Percentiles rank a stretch among this genome's conserved stretches.
phyloP scores from a whole-genome alignment of 1,140 invertebrate genomes.

The Drosophila carrolli region DNA sequence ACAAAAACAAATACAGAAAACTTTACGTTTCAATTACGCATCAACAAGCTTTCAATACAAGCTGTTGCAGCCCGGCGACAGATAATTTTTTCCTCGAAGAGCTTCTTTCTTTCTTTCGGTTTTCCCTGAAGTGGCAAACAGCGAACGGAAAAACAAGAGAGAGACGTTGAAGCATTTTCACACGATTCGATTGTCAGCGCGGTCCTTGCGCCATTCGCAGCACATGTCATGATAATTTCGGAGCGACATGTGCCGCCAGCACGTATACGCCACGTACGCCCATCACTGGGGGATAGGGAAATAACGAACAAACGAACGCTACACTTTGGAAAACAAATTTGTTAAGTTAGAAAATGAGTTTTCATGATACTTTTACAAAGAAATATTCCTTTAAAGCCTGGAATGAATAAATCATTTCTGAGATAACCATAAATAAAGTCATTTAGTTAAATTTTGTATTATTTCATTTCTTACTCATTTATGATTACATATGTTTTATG shows the following conservation, averaged over 20 bases:
- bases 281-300: slow-evolving; percentile 16
- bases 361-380: too few species aligned
- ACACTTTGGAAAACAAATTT: not conserved
- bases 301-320: not conserved
- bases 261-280: slow-evolving; percentile 58
- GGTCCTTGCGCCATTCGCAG: slow-evolving; percentile 44
- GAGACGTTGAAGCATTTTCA: slow-evolving; percentile 54
- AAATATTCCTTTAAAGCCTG: too few species aligned
- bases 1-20: slow-evolving; percentile 51
- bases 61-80: slow-evolving; percentile 74
- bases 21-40: slow-evolving; percentile 83
- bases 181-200: slow-evolving; percentile 58
- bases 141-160: slow-evolving; percentile 42
- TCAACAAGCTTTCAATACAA: slow-evolving; percentile 82
- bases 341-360: too few species aligned
- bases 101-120: slow-evolving; percentile 22
- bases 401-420: too few species aligned
- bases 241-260: slow-evolving; percentile 60
- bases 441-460: too few species aligned
- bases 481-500: too few species aligned
- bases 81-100: slow-evolving; percentile 60
- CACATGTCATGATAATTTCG: slow-evolving; percentile 67
- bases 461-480: too few species aligned
- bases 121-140: slow-evolving; percentile 34
- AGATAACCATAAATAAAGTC: too few species aligned